Evolutionary conservation across 2,888 invertebrate species (phyloP).

Genomic region (Lucinisca nassula): DNA sequence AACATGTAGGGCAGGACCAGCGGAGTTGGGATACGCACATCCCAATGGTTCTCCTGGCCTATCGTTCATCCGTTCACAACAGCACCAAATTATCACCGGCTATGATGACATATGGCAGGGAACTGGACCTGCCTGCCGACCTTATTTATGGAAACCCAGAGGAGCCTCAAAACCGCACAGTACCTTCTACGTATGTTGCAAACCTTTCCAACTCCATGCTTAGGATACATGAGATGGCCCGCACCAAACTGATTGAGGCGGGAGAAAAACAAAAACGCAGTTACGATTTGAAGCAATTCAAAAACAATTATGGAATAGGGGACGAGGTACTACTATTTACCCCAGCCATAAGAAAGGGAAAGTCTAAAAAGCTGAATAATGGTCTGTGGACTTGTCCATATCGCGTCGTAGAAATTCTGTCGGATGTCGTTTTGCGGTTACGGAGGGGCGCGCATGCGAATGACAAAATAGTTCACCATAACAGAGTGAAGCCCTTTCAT

Average conservation of each 20-base stretch:
- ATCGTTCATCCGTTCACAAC: conserved; percentile 14
- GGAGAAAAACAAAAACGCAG: neutral
- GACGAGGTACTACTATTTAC: neutral
- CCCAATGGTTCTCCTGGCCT: conserved; percentile 13
- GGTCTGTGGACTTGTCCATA: neutral
- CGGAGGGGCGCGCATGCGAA: neutral
- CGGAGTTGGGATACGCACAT: conserved; percentile 33
- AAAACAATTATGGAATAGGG: neutral
- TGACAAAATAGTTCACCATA: neutral
- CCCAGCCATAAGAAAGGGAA: neutral
- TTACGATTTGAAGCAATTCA: neutral
- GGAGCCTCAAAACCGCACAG: neutral
- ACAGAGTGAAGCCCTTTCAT: too few relatives aligned
- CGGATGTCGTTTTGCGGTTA: neutral
- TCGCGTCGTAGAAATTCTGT: neutral
- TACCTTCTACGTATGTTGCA: neutral
- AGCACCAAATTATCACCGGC: conserved; percentile 29
- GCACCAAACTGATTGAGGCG: neutral
- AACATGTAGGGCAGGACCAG: conserved; percentile 19
- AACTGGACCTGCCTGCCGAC: conserved; percentile 26
- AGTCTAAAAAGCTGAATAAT: neutral
- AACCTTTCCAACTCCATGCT: neutral
- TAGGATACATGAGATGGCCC: neutral
- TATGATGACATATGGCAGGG: too few relatives aligned
- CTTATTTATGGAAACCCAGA: too few relatives aligned